These are phyloP conservation scores for Sinohyriopsis cumingii DNA, from an alignment of 2,888 invertebrate genomes.

Conservation along the genomic window DNA sequence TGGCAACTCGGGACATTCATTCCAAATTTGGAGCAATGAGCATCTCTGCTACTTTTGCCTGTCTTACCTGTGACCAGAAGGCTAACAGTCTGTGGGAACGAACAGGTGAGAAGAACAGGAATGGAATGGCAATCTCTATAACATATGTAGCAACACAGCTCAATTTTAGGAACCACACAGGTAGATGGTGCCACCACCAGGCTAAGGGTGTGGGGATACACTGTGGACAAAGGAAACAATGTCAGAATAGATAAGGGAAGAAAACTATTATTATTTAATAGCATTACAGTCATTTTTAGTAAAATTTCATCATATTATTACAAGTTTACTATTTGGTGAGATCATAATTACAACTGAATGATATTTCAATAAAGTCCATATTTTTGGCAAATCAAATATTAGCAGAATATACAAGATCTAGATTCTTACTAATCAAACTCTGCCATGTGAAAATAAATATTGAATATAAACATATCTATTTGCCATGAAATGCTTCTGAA, in stretches of 20 bases:
- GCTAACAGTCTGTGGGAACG: slow-evolving; percentile 78
- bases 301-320: too few species aligned
- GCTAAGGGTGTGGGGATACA: slow-evolving; percentile 83
- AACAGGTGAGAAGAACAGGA: slow-evolving; percentile 83
- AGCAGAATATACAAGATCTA: too few species aligned
- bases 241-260: background rate
- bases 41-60: background rate
- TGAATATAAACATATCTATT: too few species aligned
- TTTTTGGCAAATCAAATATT: too few species aligned
- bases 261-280: background rate
- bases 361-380: too few species aligned
- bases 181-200: slow-evolving; percentile 83
- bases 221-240: slow-evolving; percentile 70
- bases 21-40: background rate
- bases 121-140: slow-evolving; percentile 80
- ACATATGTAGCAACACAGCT: slow-evolving; percentile 78
- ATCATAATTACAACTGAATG: too few species aligned
- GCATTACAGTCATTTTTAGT: too few species aligned
- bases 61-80: slow-evolving; percentile 79
- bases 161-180: slow-evolving; percentile 79
- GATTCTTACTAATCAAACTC: too few species aligned
- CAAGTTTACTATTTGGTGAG: too few species aligned
- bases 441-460: too few species aligned
- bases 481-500: too few species aligned
- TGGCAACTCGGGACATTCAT: too few species aligned